Evolutionary conservation across 2,797 vertebrate genomes (phyloP), one percentile per base, ranked within the genome.

Genomic region (Peromyscus nudipes): DNA sequence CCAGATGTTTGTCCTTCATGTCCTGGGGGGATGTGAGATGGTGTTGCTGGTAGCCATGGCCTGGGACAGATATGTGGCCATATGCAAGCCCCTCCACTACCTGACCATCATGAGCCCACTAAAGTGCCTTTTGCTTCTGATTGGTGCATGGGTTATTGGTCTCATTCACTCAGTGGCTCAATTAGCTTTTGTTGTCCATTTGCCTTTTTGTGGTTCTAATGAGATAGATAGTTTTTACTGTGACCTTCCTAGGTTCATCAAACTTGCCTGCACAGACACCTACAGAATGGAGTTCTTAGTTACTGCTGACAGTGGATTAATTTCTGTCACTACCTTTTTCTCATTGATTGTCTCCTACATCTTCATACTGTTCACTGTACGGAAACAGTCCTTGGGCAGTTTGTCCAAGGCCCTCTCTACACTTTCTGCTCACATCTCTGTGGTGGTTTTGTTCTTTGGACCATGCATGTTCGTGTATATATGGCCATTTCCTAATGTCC

Each of bases 171-270:
- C 96, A 40, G 73, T 82, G 10, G 12, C 5, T n/a, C 95, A 96
- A 55, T 62, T 97, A 62, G 86, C 91, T 75, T 95, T 95, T 89
- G 46, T 95, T 27, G 34, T 89, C 8, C 79, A 86, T 91, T 86
- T 97, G 60, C 77, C 85, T 49, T 96, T 97, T 73, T 94, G 95
- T 89, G 83, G 95, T 86, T 95, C 83, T 79, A 96, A 95, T 83
- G 86, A 95, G 17, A 96, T 96, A 43, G 89, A 95, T 27, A 96
- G 95, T 3, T 97, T 97, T 97, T 97, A 96, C 9, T 97, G 95
- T 96, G 94, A 97, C 49, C 92, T 97, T 86, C 95, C 90, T 81
- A 71, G 52, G 34, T 94, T 97, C 52, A 97, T 96, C 75, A 95
- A 95, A 79, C 62, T 97, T 37, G 62, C 89, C 1, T 97, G 92